phyloP scores from a whole-genome alignment of 2,888 invertebrate genomes.

The Rosalia funebris region DNA sequence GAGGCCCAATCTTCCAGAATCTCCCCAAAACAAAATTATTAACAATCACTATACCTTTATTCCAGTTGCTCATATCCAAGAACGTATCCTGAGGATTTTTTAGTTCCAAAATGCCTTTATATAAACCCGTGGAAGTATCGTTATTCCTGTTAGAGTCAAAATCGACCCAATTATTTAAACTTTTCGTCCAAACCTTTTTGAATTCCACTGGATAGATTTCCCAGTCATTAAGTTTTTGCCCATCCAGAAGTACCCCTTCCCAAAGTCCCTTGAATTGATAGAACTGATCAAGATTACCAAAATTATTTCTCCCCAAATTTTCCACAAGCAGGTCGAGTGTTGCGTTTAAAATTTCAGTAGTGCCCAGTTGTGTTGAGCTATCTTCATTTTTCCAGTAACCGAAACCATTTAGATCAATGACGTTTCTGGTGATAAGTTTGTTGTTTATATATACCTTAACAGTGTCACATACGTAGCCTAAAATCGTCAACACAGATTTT shows the following conservation, averaged over 20 bases:
- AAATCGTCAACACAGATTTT: slow-evolving; percentile 54
- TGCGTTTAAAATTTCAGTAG: slow-evolving; percentile 47
- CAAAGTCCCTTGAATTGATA: slow-evolving; percentile 56
- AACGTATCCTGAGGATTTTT: slow-evolving; percentile 33
- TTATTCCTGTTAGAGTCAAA: slow-evolving; percentile 3
- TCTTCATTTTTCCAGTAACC: slow-evolving; percentile 62
- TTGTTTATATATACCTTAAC: slow-evolving; percentile 65
- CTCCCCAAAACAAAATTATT: slow-evolving; percentile 87
- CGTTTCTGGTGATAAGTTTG: slow-evolving; percentile 53
- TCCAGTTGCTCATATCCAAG: slow-evolving; percentile 40
- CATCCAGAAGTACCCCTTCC: slow-evolving; percentile 57
- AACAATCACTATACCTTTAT: slow-evolving; percentile 67
- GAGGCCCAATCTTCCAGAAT: slow-evolving; percentile 86
- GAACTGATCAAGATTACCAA: slow-evolving; percentile 60
- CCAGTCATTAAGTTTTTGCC: slow-evolving; percentile 33
- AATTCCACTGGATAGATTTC: slow-evolving; percentile 41
- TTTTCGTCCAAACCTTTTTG: slow-evolving; percentile 54
- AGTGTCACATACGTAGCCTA: slow-evolving; percentile 64
- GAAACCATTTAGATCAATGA: slow-evolving; percentile 57
- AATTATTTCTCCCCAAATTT: slow-evolving; percentile 84
- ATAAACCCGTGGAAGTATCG: slow-evolving; percentile 41
- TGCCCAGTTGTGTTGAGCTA: slow-evolving; percentile 43
- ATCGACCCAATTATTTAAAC: slow-evolving; percentile 53
- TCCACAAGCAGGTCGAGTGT: slow-evolving; percentile 69
- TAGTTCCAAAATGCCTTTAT: slow-evolving; percentile 29